Conservation (phyloP, 1,140 invertebrate species). For the Aphelinus atriplicis region DNA sequence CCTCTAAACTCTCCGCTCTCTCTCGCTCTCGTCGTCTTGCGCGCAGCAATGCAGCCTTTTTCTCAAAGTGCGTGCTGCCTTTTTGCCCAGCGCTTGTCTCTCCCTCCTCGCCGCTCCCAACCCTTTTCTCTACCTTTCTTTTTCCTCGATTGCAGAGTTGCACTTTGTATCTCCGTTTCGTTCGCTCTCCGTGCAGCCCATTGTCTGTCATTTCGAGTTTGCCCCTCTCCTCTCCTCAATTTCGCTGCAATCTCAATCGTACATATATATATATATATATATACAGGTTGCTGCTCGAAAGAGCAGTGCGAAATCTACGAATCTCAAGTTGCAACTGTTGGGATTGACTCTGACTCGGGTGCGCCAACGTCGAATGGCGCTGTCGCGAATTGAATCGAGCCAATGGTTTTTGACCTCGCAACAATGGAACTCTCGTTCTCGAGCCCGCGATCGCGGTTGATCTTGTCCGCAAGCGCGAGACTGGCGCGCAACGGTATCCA, state of each 20-base stretch:
- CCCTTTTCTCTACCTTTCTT: not conserved
- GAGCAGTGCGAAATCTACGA: too few species aligned
- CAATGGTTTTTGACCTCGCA: too few species aligned
- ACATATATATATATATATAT: not conserved
- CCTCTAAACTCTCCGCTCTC: slow-evolving; percentile 18
- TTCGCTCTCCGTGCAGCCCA: slow-evolving; percentile 5
- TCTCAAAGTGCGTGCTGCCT: slow-evolving; percentile 13
- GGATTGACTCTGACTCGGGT: too few species aligned
- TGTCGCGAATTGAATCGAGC: too few species aligned
- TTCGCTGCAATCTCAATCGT: not conserved
- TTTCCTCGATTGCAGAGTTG: slow-evolving; percentile 11
- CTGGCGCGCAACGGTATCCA: too few species aligned
- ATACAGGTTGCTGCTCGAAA: not conserved
- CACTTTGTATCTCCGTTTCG: slow-evolving; percentile 5
- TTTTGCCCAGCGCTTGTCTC: slow-evolving; percentile 1
- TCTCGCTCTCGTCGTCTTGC: too few species aligned
- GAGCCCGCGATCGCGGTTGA: too few species aligned
- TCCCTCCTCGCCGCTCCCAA: not conserved
- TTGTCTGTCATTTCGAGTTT: slow-evolving; percentile 13
- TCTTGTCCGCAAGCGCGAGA: too few species aligned
- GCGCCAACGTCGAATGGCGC: too few species aligned
- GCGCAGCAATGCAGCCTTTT: not conserved
- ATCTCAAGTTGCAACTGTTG: too few species aligned
- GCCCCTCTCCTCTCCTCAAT: not conserved
- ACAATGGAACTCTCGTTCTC: too few species aligned